Percentiles rank a stretch among this genome's conserved stretches.
These are phyloP conservation scores for Trematocara stigmaticum DNA, from an alignment of 2,113 vertebrate genomes.

Conservation along the genomic window DNA sequence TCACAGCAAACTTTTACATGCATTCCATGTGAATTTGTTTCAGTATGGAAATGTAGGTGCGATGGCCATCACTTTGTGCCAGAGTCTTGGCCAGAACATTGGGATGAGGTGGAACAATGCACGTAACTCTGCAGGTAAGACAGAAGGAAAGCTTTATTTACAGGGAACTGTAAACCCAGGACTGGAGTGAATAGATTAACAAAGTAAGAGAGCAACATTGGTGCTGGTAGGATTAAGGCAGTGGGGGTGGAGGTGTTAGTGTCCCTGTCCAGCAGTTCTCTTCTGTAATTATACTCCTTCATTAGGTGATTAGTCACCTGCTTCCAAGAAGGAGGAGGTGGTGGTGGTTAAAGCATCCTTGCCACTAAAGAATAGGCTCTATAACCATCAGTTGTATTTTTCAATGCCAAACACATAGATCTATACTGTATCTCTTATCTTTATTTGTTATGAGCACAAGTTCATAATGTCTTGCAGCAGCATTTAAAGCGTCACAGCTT, in stretches of 20 bases:
- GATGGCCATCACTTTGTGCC: constrained; percentile 88
- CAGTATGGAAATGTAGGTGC: constrained; percentile 86
- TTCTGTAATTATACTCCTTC: constrained; percentile 38
- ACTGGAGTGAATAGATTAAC: not conserved
- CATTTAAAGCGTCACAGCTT: not conserved
- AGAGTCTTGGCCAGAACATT: constrained; percentile 94
- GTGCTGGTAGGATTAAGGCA: not conserved
- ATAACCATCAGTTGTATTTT: constrained; percentile 13
- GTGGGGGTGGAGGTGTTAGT: not conserved
- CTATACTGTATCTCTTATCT: not conserved
- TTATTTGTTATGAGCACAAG: not conserved
- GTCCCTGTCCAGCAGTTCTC: constrained; percentile 1
- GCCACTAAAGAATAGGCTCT: constrained; percentile 8
- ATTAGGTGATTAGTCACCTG: constrained; percentile 48
- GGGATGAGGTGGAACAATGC: constrained; percentile 96
- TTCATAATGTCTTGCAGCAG: not conserved
- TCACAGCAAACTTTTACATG: not conserved
- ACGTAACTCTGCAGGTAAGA: constrained; percentile 80
- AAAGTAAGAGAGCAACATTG: not conserved
- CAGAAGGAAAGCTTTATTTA: not conserved
- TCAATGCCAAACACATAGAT: constrained; percentile 2
- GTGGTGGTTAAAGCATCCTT: not conserved
- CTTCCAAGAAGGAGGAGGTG: not conserved
- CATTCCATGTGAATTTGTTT: not conserved
- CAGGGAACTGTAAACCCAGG: not conserved